Conservation (phyloP, 1,140 invertebrate genomes). For the Temnothorax nylanderi region DNA sequence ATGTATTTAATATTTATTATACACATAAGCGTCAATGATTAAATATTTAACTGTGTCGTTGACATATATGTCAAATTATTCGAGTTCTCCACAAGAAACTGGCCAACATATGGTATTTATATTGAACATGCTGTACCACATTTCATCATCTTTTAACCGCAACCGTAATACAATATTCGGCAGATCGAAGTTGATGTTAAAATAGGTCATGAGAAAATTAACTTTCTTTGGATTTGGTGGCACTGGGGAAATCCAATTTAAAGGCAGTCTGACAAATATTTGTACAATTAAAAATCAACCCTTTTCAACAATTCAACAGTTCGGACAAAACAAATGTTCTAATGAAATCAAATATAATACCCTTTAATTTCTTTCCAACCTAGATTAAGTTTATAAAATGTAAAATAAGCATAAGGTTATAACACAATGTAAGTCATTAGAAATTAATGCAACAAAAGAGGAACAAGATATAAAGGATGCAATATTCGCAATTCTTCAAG, state of each 20-base stretch:
- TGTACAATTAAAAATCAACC: neutral
- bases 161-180: conserved; percentile 52
- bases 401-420: neutral
- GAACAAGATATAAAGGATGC: neutral
- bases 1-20: neutral
- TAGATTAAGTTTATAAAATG: neutral
- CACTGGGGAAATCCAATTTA: conserved; percentile 23
- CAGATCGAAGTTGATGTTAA: conserved; percentile 46
- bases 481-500: neutral
- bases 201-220: conserved; percentile 38
- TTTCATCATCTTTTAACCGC: conserved; percentile 43
- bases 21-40: neutral
- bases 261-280: neutral
- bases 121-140: neutral
- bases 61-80: neutral
- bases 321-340: neutral
- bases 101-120: neutral
- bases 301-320: neutral
- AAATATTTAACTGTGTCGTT: neutral
- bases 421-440: neutral
- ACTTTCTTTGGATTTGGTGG: conserved; percentile 20
- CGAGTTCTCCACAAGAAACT: neutral
- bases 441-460: neutral
- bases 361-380: neutral
- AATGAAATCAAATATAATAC: neutral